Conservation (phyloP, 2,797 vertebrate species). For the Coccyzus lansbergi region DNA sequence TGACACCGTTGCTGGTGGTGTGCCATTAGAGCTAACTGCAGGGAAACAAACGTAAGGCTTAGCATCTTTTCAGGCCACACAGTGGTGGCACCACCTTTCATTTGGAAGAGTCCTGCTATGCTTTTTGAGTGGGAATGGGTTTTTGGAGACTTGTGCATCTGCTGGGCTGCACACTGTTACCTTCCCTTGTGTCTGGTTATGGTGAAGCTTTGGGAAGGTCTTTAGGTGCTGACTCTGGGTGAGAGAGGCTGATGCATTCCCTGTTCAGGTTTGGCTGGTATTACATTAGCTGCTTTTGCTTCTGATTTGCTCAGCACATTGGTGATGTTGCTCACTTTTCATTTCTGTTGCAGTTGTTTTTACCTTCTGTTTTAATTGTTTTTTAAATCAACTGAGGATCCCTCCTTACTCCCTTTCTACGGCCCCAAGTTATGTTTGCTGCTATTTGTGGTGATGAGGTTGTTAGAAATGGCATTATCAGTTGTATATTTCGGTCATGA, state of each 20-base stretch:
- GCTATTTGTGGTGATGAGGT: background rate
- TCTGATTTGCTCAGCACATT: background rate
- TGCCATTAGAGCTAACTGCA: background rate
- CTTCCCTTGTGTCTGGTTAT: background rate
- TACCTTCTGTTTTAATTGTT: background rate
- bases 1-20: background rate
- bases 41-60: background rate
- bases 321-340: background rate
- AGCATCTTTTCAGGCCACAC: background rate
- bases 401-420: background rate
- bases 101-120: rapidly evolving
- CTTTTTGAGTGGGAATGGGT: background rate
- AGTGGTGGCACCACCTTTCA: background rate
- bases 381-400: background rate
- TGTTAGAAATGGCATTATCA: background rate
- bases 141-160: background rate
- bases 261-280: background rate
- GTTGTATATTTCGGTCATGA: background rate
- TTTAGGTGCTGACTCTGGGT: background rate
- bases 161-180: rapidly evolving
- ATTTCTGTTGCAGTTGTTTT: background rate
- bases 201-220: background rate
- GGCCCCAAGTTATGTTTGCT: background rate
- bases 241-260: background rate
- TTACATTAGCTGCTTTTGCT: background rate